Percentiles rank a stretch among this genome's conserved stretches.
Conservation (phyloP, 2,797 vertebrate species). For the Sebastes taczanowskii region DNA sequence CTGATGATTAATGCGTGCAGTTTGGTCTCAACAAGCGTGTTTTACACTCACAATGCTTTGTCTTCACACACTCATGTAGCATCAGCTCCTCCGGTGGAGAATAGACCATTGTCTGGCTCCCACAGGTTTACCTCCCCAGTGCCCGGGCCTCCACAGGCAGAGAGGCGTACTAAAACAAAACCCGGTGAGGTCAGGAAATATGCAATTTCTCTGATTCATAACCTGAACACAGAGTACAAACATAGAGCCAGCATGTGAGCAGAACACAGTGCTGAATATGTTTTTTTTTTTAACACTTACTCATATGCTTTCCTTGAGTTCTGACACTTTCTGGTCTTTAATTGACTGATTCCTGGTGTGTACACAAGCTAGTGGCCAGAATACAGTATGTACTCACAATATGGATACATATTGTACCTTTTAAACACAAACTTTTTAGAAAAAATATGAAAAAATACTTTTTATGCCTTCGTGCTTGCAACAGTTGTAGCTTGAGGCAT, state of each 20-base stretch:
- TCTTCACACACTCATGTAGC: constrained; percentile 5
- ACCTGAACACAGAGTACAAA: constrained; percentile 11
- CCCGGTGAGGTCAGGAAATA: neutral
- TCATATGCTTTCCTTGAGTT: neutral
- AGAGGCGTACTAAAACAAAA: constrained; percentile 9
- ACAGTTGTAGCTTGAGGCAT: neutral
- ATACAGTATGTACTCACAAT: neutral
- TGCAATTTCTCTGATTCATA: constrained; percentile 13
- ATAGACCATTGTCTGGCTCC: neutral
- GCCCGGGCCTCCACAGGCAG: neutral
- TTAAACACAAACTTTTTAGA: neutral
- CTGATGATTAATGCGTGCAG: constrained; percentile 29
- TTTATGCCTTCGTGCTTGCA: neutral
- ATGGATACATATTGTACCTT: neutral
- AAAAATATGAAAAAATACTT: neutral
- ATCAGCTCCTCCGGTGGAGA: constrained; percentile 9
- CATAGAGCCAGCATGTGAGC: neutral
- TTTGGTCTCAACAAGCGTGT: constrained; percentile 14
- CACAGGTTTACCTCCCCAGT: neutral
- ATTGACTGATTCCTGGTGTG: neutral
- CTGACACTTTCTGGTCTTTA: constrained; percentile 12
- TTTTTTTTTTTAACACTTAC: neutral
- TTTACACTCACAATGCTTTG: constrained; percentile 3
- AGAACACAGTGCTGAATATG: neutral
- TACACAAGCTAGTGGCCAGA: neutral